Evolutionary conservation across 2,797 vertebrate species (phyloP).

Genomic region (Avahi laniger): DNA sequence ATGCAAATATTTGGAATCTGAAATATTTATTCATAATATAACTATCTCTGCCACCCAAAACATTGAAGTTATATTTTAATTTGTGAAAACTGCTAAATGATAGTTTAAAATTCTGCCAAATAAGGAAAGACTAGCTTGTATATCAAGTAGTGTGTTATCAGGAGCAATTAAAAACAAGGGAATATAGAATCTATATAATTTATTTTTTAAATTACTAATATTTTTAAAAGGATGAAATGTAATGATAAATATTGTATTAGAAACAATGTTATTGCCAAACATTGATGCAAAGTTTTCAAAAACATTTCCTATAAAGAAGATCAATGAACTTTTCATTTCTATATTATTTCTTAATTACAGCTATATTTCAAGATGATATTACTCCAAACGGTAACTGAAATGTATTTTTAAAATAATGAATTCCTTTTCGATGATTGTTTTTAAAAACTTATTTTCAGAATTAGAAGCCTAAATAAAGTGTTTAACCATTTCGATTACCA

Average conservation of each 20-base stretch:
- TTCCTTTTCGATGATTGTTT: background rate
- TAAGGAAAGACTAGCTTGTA: background rate
- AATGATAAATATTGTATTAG: background rate
- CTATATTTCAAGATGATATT: background rate
- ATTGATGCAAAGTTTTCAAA: background rate
- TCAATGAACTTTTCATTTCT: background rate
- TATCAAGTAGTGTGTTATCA: background rate
- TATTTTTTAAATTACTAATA: background rate
- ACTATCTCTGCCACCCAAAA: background rate
- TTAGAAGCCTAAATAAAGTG: background rate
- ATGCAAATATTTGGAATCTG: background rate
- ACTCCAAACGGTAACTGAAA: background rate
- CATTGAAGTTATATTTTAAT: background rate
- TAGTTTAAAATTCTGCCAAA: background rate
- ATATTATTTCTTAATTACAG: background rate
- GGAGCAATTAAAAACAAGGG: background rate
- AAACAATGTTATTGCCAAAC: background rate
- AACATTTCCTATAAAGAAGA: background rate
- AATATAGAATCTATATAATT: background rate
- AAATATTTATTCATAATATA: background rate
- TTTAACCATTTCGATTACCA: background rate
- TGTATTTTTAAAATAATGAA: background rate
- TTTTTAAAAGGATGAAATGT: background rate
- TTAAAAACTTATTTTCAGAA: background rate
- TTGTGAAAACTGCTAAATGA: background rate